Base-by-base conservation (phyloP, 2,113 vertebrate genomes). In the Pelobates fuscus region DNA sequence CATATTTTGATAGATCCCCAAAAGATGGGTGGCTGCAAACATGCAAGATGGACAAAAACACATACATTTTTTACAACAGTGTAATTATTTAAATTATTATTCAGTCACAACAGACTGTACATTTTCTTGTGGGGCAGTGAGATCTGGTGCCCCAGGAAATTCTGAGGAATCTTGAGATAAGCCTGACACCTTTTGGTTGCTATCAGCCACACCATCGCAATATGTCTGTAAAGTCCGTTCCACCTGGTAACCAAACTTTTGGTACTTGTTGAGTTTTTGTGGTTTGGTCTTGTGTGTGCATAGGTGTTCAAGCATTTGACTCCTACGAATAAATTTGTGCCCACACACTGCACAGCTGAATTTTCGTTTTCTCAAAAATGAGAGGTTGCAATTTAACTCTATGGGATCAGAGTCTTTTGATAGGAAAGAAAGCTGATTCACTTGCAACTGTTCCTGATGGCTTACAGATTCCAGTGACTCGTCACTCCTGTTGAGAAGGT, bases 251-350 rank as follows among this genome's bases (percentile, higher is more conserved):
- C 91, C 93, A 76, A 94, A 88, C 49, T 89, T 89, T 79, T 89
- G 93, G 90, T 93, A 94, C 68, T 90, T 92, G 79, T 89, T 82
- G n/a, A 88, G 87, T 61, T 91, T 93, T 70, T 91, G 87, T 3
- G 94, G 90, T 66, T 94, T 96, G 29, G 93, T 93, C 8, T 94
- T 94, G 85, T 98, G 96, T 0, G 84, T 84, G 82, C 95, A 97
- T 94, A 96, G 96, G 89, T 98, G 97, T 71, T 98, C 96, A 46
- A 97, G 92, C 81, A 98, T 88, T 78, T 95, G 94, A 78, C 93
- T 95, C 86, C 95, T 95, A 44, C 95, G 93, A 37, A 92, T 84
- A 70, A 96, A 99, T 2, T 87, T 82, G 78, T 93, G 90, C 81
- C 95, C 93, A 55, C 97, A 99, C 59, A 98, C 82, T 0, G 88